Evolutionary conservation across 37 sponge, comb jelly and placozoan genomes (phyloP), one percentile per base, ranked within the genome.

Genomic region (Lycopodina hypogea): DNA sequence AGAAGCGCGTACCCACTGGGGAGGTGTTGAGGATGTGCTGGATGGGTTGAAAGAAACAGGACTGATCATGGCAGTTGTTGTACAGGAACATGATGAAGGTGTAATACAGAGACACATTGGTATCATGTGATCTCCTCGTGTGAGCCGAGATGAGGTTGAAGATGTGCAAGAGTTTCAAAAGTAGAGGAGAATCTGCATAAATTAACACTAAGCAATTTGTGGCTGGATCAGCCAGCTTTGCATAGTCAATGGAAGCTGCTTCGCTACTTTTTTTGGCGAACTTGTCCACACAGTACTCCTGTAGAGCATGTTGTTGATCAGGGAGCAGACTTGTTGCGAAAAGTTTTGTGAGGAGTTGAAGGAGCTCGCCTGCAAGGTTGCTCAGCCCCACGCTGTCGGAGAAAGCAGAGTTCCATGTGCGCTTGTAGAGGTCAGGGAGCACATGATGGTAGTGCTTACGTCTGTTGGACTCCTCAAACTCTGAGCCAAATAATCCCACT

Each of bases 31-130:
- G 26, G 32, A 76, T 61, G 1, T 53, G 48, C 12, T 80, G 76
- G 23, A 87, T 67, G 8, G 81, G 87, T 14, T 67, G 69, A 41
- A 68, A 75, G 63, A 80, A 87, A 39, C 71, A 80, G 17, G 87
- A 56, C 18, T 42, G 52, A 34, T 80, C 81, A 0, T 56, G 17
- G 34, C 87, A 87, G 45, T 76, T 52, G 81, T 17, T 48, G 39
- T 69, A 23, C 6, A 86, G 58, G 61, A 79, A 79, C 21, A 59
- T 30, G 23, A 86, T 53, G 37, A 86, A 79, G 22, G 52, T 51
- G 15, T 24, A 1, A 28, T 71, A 64, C 1, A 70, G 65, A 3
- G 7, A 32, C 11, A 65, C 35, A 30, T 65, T 24, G 66, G 2
- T 34, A 65, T 32, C 1, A 9, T 65, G 18, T 3, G 32, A 32